Evolutionary conservation across 2,888 invertebrate genomes (phyloP), one percentile per base, ranked within the genome.

Genomic region (Diarsia rubi): DNA sequence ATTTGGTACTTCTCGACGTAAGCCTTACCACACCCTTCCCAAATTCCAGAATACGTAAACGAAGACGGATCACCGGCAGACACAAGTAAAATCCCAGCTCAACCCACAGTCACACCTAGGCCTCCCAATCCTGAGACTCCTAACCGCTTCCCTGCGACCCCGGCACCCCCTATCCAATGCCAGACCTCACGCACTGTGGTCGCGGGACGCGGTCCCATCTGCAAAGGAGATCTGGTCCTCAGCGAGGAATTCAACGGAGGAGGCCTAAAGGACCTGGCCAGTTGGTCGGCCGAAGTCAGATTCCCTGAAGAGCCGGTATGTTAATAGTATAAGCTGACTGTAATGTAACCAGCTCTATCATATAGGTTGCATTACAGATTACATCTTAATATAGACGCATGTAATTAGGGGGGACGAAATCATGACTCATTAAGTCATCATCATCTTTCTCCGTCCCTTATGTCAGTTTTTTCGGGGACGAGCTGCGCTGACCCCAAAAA

Each of bases 281-380:
- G 95, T 63, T 97, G 97, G 97, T 94, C 93, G 11, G 90, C 95
- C 12, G 96, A 97, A 80, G 93, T 97, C 73, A 97, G 96, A 86
- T 97, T 97, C 86, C 95, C 97, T 21, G 97, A 96, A 47, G 95
- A 96, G 76, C 98, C 98, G 83, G 98, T 98, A 92, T 94, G 95
- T 91, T 24, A 19, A 64, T 27, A 59, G 19, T 19, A 19, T 19
- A 19, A 3, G 27, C 24, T 16, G 24, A 27, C 21, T 42, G 9
- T 67, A 31, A 31, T 31, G 19, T 59, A 37, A 24, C 4, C 19
- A 24, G 6, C 42, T 24, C 14, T 8, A 8, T 37, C 37, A 37
- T 1, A 37, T 37, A 37, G 37, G 37, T 6, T 37, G 8, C 37
- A 37, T 31, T 31, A 31, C 31, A 31, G 31, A 31, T 31, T 31